These are phyloP conservation scores for Syngnathus typhle DNA, from an alignment of 2,113 vertebrate genomes.

Conservation along the genomic window DNA sequence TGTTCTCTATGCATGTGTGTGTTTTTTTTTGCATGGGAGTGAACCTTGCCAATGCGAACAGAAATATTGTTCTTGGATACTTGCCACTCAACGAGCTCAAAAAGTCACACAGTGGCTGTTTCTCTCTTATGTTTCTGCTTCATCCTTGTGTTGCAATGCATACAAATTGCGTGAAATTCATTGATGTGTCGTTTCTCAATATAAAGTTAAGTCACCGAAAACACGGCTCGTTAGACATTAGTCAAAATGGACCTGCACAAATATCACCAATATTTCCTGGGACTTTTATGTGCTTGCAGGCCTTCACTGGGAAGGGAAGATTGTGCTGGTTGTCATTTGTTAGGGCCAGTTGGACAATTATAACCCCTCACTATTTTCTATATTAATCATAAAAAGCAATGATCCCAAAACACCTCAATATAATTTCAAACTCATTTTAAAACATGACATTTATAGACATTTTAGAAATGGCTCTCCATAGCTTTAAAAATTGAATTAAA, in stretches of 20 bases:
- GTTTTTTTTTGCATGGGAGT: not conserved
- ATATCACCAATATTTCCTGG: slow-evolving; percentile 11
- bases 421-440: not conserved
- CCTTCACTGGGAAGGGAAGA: too few relatives aligned
- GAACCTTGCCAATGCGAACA: slow-evolving; percentile 1
- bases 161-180: not conserved
- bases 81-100: slow-evolving; percentile 4
- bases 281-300: too few relatives aligned
- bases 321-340: too few relatives aligned
- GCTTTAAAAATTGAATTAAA: too few relatives aligned
- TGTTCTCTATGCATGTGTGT: not conserved
- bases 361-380: not conserved
- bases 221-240: slow-evolving; percentile 28
- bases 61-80: slow-evolving; percentile 31
- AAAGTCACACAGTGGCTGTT: not conserved
- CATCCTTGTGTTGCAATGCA: not conserved
- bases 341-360: not conserved
- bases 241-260: slow-evolving; percentile 17
- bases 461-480: too few relatives aligned
- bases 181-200: slow-evolving; percentile 48
- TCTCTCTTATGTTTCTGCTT: not conserved
- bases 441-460: not conserved
- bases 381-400: not conserved
- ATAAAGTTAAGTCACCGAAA: slow-evolving; percentile 27
- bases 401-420: not conserved